phyloP scores from a whole-genome alignment of 2,113 vertebrate genomes.

The Aldabrachelys gigantea region DNA sequence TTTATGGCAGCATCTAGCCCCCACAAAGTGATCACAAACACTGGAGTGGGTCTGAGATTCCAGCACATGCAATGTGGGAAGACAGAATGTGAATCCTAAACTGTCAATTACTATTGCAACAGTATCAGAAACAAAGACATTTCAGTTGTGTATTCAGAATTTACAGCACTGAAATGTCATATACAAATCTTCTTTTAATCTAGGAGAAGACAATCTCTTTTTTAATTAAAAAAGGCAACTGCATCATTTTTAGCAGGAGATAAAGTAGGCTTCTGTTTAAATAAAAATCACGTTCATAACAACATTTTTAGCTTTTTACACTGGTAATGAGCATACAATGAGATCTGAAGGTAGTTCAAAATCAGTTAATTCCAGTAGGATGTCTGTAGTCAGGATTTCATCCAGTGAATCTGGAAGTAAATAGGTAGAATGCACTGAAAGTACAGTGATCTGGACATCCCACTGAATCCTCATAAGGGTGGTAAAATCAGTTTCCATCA shows the following conservation, averaged over 20 bases:
- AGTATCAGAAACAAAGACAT: neutral
- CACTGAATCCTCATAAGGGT: constrained; percentile 22
- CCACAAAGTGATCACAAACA: neutral
- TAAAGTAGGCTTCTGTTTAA: neutral
- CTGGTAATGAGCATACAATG: neutral
- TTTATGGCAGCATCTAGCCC: neutral
- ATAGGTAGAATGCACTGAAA: neutral
- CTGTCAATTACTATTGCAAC: neutral
- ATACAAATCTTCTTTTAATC: neutral
- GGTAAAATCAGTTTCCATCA: constrained; percentile 59
- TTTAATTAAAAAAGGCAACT: neutral
- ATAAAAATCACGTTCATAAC: constrained; percentile 38
- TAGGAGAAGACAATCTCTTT: neutral
- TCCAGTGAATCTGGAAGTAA: neutral
- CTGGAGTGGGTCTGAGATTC: neutral
- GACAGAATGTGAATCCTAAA: neutral
- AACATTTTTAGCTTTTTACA: constrained; percentile 23
- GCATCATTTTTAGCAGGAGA: constrained; percentile 27
- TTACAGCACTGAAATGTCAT: neutral
- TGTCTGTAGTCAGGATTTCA: neutral
- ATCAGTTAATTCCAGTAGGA: constrained; percentile 28
- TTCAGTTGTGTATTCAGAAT: neutral
- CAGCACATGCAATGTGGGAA: neutral
- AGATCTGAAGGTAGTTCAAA: constrained; percentile 4
- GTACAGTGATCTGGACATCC: neutral